A percentile compares a stretch with the other conserved stretches of the same genome.
phyloP scores from a whole-genome alignment of 2,113 vertebrate species.

The Semnopithecus entellus region DNA sequence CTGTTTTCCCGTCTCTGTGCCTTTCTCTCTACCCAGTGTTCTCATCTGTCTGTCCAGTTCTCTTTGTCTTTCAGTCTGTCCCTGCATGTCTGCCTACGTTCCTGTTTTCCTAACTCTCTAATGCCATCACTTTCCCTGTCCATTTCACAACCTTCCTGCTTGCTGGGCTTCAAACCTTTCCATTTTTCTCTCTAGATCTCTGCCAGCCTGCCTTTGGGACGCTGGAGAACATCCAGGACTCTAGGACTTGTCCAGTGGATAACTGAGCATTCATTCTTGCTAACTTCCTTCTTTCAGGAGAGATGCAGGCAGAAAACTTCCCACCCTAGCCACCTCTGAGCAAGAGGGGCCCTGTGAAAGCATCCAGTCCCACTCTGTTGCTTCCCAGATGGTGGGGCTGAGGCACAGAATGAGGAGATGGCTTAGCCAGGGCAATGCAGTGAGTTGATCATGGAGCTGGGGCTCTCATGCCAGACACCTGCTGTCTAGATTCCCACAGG shows the following conservation, averaged over 20 bases:
- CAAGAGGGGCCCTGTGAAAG: background rate
- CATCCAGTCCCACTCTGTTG: background rate
- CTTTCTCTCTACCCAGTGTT: background rate
- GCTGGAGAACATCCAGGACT: background rate
- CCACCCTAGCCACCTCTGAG: no score
- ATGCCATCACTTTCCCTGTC: background rate
- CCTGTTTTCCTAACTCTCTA: no score
- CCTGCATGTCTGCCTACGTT: background rate
- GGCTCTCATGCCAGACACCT: fast-evolving
- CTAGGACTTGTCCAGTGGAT: background rate
- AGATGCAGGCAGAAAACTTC: background rate
- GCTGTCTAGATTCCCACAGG: background rate
- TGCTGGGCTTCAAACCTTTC: background rate
- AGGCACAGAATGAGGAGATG: background rate
- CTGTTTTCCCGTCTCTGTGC: background rate
- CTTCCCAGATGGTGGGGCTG: background rate
- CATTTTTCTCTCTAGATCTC: background rate
- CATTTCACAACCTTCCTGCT: background rate
- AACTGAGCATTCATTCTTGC: background rate
- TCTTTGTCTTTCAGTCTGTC: background rate
- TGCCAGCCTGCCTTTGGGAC: background rate
- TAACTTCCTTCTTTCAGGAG: background rate
- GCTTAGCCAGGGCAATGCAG: no score
- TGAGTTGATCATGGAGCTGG: background rate
- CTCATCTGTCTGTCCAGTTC: background rate